phyloP scores from a whole-genome alignment of 2,797 vertebrate genomes.

The Pitangus sulphuratus region DNA sequence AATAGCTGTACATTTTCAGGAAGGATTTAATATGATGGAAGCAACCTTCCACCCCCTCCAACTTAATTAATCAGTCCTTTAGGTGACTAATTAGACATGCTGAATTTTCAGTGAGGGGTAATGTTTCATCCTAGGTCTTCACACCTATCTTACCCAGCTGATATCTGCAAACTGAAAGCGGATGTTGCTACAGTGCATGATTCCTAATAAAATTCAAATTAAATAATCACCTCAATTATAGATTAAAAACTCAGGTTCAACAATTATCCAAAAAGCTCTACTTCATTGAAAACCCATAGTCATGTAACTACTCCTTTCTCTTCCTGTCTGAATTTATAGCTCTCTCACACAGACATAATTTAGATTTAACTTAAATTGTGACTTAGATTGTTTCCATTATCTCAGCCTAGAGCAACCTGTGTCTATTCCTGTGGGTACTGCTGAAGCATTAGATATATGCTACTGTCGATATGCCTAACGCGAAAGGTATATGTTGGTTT shows the following conservation, averaged over 20 bases:
- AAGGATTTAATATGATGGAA: conserved; percentile 25
- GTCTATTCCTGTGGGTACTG: background rate
- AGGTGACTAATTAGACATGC: conserved; percentile 50
- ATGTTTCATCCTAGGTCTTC: conserved; percentile 35
- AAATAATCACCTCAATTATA: conserved; percentile 54
- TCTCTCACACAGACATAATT: conserved; percentile 8
- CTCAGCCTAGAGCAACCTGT: background rate
- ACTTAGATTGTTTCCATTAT: conserved; percentile 26
- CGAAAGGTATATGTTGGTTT: background rate
- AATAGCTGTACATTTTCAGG: conserved; percentile 22
- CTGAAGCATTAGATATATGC: background rate
- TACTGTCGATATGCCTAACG: background rate
- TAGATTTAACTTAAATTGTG: conserved; percentile 31
- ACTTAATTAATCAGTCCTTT: conserved; percentile 63
- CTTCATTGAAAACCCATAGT: background rate
- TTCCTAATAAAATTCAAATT: conserved; percentile 58
- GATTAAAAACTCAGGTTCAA: conserved; percentile 49
- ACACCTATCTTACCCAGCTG: background rate
- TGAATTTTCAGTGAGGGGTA: conserved; percentile 19
- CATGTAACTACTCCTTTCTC: background rate
- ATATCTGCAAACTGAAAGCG: conserved; percentile 38
- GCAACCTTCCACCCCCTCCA: background rate
- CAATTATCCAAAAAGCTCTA: background rate
- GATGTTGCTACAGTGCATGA: background rate
- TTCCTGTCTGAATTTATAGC: conserved; percentile 1